Evolutionary conservation across 1,140 invertebrate genomes (phyloP), one percentile per base, ranked within the genome.

Genomic region (Prorops nasuta): DNA sequence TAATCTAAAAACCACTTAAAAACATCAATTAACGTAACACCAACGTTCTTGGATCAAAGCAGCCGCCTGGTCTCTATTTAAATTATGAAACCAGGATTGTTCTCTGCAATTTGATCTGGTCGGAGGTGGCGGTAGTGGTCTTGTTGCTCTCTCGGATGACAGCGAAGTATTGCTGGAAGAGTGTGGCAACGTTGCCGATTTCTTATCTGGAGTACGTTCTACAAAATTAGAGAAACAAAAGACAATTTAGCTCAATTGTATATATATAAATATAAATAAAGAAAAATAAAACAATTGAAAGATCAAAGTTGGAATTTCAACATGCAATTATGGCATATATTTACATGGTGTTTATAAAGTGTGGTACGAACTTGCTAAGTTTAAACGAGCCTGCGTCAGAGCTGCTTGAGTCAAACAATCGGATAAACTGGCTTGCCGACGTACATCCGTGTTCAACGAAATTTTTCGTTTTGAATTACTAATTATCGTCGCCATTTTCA

Each of bases 61-160:
- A 40, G 42, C 70, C 3, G 69, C 74, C 49, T 74, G 67, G 39
- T 76, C 68, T 36, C 75, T 64, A 1, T 68, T 69, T 2, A 76
- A 43, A 54, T 74, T 76, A 28, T 77, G 75, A 42, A 71, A 77
- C 74, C 74, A 77, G n/a, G 72, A 58, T 39, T 67, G 70, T 14
- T 76, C 72, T 17, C 59, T 46, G 44, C 69, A 74, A 3, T 72
- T 67, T 18, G 64, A 60, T 45, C 61, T 66, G 15, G 70, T 68
- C 1, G 73, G 71, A n/a, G 65, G 69, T 1, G 65, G 72, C 19
- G 75, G 74, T 24, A 76, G 40, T 20, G 74, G 73, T 50, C 73
- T 56, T 10, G 70, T 60, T 4, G 67, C 70, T 55, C 72, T 67
- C 3, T 51, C 49, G 10, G 44, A 54, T 15, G 51, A 51, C 19